Base-by-base conservation (phyloP, 2,113 vertebrate species). In the Myrmophylax atrothorax region DNA sequence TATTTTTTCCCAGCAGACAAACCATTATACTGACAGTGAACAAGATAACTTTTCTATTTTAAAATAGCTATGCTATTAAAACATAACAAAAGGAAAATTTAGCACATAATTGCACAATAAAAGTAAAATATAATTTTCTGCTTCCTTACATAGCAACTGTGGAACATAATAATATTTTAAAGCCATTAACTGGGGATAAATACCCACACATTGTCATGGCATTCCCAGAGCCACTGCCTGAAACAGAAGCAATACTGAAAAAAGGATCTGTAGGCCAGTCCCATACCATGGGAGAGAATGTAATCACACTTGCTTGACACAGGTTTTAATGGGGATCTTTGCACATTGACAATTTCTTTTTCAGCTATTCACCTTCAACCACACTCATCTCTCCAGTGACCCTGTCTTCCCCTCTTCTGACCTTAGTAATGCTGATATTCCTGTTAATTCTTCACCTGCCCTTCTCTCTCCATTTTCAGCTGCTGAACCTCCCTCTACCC, bases 41-140 rank as follows among this genome's bases (percentile, higher is more conserved):
- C 17, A 69, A 93, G 68, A 33, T 33, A 92, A 84, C 9, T 70
- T 87, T 62, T 37, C 73, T 87, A 55, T 84, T 97, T 89, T 82
- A 92, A 96, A 95, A 68, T 35, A 93, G 44, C 28, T 66, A 46
- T 7, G 82, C 92, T 90, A 95, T 85, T 95, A 87, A 95, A 94
- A 47, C 49, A 37, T 19, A 86, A 88, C 47, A 83, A 94, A 90
- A 46, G 28, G 75, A 14, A 93, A 93, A 67, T 66, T 90, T 66
- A 93, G 31, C 4, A 1, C 49, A 50, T 20, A 89, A 93, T 44
- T 85, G 84, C 58, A 87, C 70, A 91, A 94, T 94, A 69, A 60
- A 96, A 91, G n/a, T 28, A 80, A 93, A 94, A 90, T 64, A 64
- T 6, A 73, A 90, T 94, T 92, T 94, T 94, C 79, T 92, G 31